Conservation (phyloP, 2,113 vertebrate genomes). For the Bambusicola thoracicus region DNA sequence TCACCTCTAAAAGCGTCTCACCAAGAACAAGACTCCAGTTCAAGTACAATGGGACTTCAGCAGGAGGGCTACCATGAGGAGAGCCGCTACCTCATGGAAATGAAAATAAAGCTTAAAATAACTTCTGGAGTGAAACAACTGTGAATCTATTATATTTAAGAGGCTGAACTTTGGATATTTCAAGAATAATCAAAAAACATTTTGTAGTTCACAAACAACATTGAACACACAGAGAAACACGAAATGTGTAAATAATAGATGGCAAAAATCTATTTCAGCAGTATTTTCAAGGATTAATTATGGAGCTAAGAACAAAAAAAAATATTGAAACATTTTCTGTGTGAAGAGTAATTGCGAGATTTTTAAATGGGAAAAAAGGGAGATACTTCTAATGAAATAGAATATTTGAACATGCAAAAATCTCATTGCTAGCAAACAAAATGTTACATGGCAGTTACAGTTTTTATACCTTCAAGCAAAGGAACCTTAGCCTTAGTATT, state of each 20-base stretch:
- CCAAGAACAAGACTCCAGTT: neutral
- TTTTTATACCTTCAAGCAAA: neutral
- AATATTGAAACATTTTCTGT: neutral
- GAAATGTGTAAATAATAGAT: neutral
- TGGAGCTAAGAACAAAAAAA: neutral
- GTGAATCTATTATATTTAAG: neutral
- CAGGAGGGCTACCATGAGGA: neutral
- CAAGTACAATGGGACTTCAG: neutral
- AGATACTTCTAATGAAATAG: neutral
- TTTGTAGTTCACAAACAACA: neutral
- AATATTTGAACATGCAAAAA: neutral
- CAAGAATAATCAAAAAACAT: neutral
- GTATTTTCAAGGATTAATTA: neutral
- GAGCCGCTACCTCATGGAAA: neutral
- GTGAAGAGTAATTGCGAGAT: neutral
- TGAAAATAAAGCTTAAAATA: neutral
- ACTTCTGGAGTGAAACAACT: neutral
- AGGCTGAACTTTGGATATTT: neutral
- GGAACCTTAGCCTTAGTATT: accelerated
- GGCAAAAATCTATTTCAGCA: neutral
- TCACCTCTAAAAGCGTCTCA: neutral
- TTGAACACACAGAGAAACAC: neutral
- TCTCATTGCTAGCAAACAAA: neutral
- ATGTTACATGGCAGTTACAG: neutral
- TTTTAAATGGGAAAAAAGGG: neutral